phyloP scores from a whole-genome alignment of 2,797 vertebrate genomes.

The Fundulus diaphanus region DNA sequence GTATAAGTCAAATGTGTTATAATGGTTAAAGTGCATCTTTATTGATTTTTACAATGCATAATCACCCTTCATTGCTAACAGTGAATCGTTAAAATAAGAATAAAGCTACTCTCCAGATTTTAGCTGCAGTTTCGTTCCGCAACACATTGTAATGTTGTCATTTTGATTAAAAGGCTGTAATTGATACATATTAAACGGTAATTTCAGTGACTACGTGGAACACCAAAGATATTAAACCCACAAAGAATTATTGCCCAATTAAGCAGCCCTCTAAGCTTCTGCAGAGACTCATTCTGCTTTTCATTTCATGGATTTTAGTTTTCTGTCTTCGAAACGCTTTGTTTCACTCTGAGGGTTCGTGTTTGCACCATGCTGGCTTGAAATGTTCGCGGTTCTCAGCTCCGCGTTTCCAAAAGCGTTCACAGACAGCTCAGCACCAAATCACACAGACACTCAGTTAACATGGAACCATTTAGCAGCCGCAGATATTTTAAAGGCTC shows the following conservation, averaged over 20 bases:
- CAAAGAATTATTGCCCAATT: slow-evolving; percentile 4
- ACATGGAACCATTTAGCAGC: not conserved
- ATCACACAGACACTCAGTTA: not conserved
- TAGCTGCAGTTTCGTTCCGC: not conserved
- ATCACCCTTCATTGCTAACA: not conserved
- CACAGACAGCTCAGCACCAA: not conserved
- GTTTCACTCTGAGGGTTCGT: not conserved
- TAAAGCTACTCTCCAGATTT: not conserved
- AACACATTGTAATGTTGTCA: slow-evolving; percentile 2
- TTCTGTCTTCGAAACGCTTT: not conserved
- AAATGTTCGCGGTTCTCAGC: not conserved
- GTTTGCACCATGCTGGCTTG: not conserved
- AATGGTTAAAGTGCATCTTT: not conserved
- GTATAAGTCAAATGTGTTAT: not conserved
- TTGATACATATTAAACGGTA: not conserved
- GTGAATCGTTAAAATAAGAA: not conserved
- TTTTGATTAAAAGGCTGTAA: not conserved
- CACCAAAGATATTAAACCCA: slow-evolving; percentile 4
- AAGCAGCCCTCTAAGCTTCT: not conserved
- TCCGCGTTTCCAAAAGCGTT: not conserved
- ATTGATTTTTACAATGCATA: not conserved
- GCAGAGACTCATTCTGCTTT: not conserved
- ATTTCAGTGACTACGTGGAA: not conserved
- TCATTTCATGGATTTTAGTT: slow-evolving; percentile 1
- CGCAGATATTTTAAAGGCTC: not conserved